Percentiles rank a stretch among this genome's conserved stretches.
Conservation (phyloP, 2,113 vertebrate species). For the Pollachius pollachius region DNA sequence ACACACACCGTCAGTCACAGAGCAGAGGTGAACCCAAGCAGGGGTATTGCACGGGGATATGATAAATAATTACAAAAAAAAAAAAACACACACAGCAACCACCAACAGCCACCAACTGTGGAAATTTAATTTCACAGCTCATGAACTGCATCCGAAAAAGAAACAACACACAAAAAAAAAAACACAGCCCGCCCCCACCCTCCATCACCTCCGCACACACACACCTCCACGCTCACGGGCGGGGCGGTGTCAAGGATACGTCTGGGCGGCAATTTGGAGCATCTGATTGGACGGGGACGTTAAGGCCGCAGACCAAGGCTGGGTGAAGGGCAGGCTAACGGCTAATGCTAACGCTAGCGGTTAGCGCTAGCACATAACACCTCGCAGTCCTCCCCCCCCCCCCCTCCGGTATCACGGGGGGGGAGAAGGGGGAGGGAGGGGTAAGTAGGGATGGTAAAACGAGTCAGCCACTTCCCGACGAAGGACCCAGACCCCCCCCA, state of each 20-base stretch:
- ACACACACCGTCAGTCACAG: slow-evolving; percentile 12
- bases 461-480: no score
- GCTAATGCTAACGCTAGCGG: no score
- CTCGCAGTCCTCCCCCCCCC: slow-evolving; percentile 60
- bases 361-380: slow-evolving; percentile 52
- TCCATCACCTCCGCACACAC: no score
- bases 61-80: slow-evolving; percentile 54
- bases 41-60: slow-evolving; percentile 59
- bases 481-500: no score
- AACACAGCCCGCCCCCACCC: background rate
- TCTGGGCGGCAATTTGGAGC: no score
- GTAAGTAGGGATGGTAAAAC: no score
- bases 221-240: no score
- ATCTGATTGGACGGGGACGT: no score
- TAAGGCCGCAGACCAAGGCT: slow-evolving; percentile 5
- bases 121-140: slow-evolving; percentile 73
- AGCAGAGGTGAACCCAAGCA: slow-evolving; percentile 43
- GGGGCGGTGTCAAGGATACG: no score
- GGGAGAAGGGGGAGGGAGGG: no score
- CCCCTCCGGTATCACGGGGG: no score
- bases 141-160: slow-evolving; percentile 63
- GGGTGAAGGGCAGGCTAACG: slow-evolving; percentile 62
- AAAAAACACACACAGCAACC: no score
- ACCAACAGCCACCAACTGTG: slow-evolving; percentile 59
- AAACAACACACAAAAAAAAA: background rate